Evolutionary conservation across 2,797 vertebrate genomes (phyloP), one percentile per base, ranked within the genome.

Genomic region (Gambelia wislizenii): DNA sequence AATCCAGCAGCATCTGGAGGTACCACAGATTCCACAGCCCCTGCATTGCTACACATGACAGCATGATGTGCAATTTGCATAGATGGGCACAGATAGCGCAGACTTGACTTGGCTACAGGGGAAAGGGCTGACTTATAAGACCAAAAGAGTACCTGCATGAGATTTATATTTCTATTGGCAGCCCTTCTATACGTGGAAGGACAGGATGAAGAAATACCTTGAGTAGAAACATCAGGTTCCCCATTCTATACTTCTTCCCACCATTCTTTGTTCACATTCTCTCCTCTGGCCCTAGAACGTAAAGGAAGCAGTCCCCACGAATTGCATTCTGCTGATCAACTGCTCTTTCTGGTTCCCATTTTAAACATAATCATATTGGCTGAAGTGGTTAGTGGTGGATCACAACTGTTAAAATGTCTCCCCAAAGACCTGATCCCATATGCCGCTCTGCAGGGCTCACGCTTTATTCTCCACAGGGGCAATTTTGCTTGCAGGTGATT

Each of bases 381-480:
- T 33, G 81, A 84, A 84, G 27, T 77, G 70, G 42, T 64, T 44
- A 61, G 44, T 33, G 42, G 78, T 39, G 56, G 33, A 87, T 87
- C 75, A 54, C 36, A 22, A 16, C 56, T 27, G 44, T 52, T 49
- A 20, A 61, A 61, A 83, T 54, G 42, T 69, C 30, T 86, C 84
- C 80, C 56, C 25, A 39, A 61, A 77, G 80, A 16, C 72, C 33
- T 61, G 74, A 74, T 74, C 83, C 80, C 85, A 86, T 77, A 76
- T 69, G 61, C 85, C 74, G 36, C 85, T 83, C 85, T 1, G 39
- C n/a, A 6, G 64, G 61, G 22, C 12, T 4, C 39, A 18, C 49
- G 25, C 39, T 78, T 86, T 74, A 90, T 87, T 78, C 85, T 86
- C 89, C 64, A 30, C 61, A 5, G 72, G 33, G 33, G 30, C 49